A percentile compares a stretch with the other conserved stretches of the same genome.
Evolutionary conservation across 2,888 invertebrate genomes (phyloP).

Genomic region (Apotomis capreana): DNA sequence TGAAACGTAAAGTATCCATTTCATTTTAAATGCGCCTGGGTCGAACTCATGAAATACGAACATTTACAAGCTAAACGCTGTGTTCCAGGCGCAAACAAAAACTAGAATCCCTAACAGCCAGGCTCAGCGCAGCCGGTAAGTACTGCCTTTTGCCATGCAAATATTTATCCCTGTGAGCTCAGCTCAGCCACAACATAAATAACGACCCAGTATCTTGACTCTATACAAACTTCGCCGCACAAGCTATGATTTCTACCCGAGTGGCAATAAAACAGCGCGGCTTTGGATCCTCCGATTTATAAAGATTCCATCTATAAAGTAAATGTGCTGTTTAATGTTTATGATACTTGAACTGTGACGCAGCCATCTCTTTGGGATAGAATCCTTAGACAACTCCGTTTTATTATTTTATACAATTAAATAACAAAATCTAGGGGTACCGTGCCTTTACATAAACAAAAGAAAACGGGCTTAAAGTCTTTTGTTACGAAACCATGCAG

Average conservation of each 20-base stretch:
- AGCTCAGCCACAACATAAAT: not conserved
- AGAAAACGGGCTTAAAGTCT: not conserved
- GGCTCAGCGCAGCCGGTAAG: constrained; percentile 11
- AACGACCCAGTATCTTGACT: not conserved
- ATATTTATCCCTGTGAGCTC: constrained; percentile 26
- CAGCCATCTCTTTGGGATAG: not conserved
- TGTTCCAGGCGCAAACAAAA: constrained; percentile 15
- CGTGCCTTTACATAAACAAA: not conserved
- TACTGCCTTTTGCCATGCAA: constrained; percentile 30
- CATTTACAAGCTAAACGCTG: constrained; percentile 7
- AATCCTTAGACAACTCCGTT: not conserved
- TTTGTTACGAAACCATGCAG: not conserved
- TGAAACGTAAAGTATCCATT: not conserved
- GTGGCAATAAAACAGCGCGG: no score
- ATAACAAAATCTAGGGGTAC: not conserved
- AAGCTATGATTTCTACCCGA: no score
- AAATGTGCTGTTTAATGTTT: not conserved
- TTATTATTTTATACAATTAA: constrained; percentile 1
- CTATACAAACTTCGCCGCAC: not conserved
- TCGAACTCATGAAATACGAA: not conserved
- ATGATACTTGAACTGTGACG: not conserved
- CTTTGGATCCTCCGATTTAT: not conserved
- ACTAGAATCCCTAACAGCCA: constrained; percentile 22
- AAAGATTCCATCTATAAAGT: not conserved
- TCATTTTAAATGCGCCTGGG: not conserved